phyloP scores from a whole-genome alignment of 2,113 vertebrate species.

The Cinclus mexicanus region DNA sequence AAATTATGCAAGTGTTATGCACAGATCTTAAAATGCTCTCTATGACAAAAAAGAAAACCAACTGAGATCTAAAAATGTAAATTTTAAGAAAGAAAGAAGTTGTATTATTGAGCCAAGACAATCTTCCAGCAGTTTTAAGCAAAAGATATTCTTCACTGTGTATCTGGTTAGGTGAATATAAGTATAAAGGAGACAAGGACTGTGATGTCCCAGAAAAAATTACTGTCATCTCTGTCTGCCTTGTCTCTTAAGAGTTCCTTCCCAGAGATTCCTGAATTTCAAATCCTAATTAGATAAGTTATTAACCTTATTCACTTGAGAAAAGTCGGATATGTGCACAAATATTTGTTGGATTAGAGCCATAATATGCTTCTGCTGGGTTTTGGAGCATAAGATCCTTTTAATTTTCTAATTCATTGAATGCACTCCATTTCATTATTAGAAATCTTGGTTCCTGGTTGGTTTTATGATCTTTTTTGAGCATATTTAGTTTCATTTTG shows the following conservation, averaged over 20 bases:
- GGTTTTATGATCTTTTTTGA: background rate
- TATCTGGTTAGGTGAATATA: background rate
- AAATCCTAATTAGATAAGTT: constrained; percentile 41
- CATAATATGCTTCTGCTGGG: background rate
- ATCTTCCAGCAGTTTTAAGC: background rate
- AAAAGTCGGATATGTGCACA: constrained; percentile 10
- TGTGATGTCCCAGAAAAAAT: background rate
- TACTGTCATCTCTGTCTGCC: background rate
- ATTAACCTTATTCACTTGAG: constrained; percentile 40
- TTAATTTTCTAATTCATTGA: constrained; percentile 43
- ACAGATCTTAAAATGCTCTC: background rate
- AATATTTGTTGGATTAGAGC: constrained; percentile 48
- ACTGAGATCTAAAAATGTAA: background rate
- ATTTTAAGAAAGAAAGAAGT: background rate
- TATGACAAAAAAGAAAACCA: background rate
- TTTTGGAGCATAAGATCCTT: background rate
- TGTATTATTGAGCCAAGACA: background rate
- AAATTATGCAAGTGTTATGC: background rate
- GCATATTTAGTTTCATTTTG: background rate
- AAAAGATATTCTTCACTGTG: background rate
- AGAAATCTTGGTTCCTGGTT: background rate
- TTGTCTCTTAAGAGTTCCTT: constrained; percentile 1
- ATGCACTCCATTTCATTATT: background rate
- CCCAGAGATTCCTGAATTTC: background rate
- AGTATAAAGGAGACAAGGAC: background rate